Base-by-base conservation (phyloP, 53 echinoderm and acorn worm genomes). In the Temnopleurus reevesii region DNA sequence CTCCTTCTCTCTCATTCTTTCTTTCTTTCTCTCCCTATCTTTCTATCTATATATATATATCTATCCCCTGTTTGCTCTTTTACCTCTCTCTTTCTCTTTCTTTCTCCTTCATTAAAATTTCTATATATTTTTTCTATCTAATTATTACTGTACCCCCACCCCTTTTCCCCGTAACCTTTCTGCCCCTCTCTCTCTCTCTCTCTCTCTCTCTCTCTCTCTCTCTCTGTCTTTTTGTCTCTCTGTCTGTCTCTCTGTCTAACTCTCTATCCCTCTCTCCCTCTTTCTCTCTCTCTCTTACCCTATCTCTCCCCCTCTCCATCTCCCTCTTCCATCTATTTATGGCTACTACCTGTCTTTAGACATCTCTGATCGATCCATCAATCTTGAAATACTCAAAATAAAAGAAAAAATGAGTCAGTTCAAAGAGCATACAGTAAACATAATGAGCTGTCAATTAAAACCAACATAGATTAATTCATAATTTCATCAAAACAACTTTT, bases 401-500 rank as follows among this genome's bases (percentile, higher is more conserved):
- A 6, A 4, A 63, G 2, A 63, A 38, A 8, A 71, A n/a, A 36
- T 21, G 19, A 43, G 23, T 71, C 2, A 71, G 2, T 71, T 36
- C 19, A 71, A n/a, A 8, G 41, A 8, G 43, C 71, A 38, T n/a
- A n/a, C 56, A 56, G 24, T 71, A 38, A 71, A 26, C 41, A 4
- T 71, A 21, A 38, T 38, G 2, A 71, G 71, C 71, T 71, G 71
- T 71, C 71, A 71, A 71, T 71, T 71, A 71, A 71, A 71, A 23
- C 71, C 38, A 38, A 63, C 63, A 63, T 34, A 63, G 18, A 38
- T 71, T 38, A 26, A 71, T 23, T n/a, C 15, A n/a, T 21, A 36
- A 43, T 71, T 41, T 41, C 71, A 71, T 71, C 71, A 71, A 71
- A 71, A 71, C 71, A 71, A 71, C 71, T 71, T 38, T 71, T 15